Conservation (phyloP, 2,888 invertebrate genomes). For the Monochamus alternatus region DNA sequence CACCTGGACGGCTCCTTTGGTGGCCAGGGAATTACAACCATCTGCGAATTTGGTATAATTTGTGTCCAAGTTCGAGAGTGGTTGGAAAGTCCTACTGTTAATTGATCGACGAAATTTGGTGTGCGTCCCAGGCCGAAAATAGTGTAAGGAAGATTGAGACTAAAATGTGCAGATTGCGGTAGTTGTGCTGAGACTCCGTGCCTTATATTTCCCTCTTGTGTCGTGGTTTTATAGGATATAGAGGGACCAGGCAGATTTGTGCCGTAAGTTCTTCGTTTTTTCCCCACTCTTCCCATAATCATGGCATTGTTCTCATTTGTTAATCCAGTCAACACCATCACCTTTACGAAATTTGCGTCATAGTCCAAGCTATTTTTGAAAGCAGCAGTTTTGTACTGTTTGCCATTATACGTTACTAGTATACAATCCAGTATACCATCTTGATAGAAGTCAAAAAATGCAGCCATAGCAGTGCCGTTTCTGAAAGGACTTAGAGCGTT, state of each 20-base stretch:
- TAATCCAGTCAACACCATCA: constrained; percentile 91
- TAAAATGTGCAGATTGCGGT: constrained; percentile 92
- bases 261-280: constrained; percentile 86
- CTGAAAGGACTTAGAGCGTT: constrained; percentile 80
- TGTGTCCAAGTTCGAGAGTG: constrained; percentile 87
- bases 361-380: constrained; percentile 91
- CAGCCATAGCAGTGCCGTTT: constrained; percentile 85
- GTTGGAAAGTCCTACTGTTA: constrained; percentile 86
- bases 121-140: constrained; percentile 98
- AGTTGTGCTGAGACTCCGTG: constrained; percentile 90
- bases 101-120: constrained; percentile 95
- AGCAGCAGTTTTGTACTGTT: constrained; percentile 79
- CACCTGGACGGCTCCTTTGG: constrained; percentile 84
- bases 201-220: constrained; percentile 88
- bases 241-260: constrained; percentile 92
- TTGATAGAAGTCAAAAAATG: constrained; percentile 95
- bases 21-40: constrained; percentile 94
- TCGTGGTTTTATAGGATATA: constrained; percentile 76
- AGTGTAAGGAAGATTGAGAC: constrained; percentile 95
- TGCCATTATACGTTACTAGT: constrained; percentile 72
- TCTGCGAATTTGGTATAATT: constrained; percentile 97
- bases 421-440: constrained; percentile 95
- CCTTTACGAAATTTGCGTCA: constrained; percentile 97
- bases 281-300: constrained; percentile 82
- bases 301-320: constrained; percentile 81